These are phyloP conservation scores for Magallana angulata DNA, from an alignment of 1,140 invertebrate species.

Conservation along the genomic window DNA sequence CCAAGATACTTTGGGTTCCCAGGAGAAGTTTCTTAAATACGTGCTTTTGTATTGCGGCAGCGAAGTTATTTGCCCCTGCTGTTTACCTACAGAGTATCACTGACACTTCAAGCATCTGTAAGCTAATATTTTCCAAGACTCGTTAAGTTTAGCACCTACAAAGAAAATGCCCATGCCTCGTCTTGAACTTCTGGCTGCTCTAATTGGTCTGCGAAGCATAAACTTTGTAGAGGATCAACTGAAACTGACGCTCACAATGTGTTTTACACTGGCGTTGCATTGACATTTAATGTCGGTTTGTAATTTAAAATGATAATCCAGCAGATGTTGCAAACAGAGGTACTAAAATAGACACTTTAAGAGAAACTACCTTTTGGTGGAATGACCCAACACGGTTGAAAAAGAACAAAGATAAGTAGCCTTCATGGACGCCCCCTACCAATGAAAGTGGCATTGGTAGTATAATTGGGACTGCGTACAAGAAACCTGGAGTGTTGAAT, in stretches of 20 bases:
- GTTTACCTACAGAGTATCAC: slow-evolving; percentile 23
- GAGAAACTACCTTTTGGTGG: slow-evolving; percentile 41
- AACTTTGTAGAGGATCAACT: slow-evolving; percentile 22
- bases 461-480: no score
- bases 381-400: slow-evolving; percentile 37
- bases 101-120: not conserved
- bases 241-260: slow-evolving; percentile 36
- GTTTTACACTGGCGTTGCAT: slow-evolving; percentile 32
- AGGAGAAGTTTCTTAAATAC: not conserved
- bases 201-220: slow-evolving; percentile 33
- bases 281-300: slow-evolving; percentile 32
- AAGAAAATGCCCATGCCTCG: slow-evolving; percentile 35
- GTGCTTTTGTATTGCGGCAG: slow-evolving; percentile 42
- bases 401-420: slow-evolving; percentile 17
- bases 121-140: slow-evolving; percentile 47
- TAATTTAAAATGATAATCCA: slow-evolving; percentile 47
- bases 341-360: not conserved
- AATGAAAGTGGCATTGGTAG: no score
- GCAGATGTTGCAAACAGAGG: slow-evolving; percentile 48
- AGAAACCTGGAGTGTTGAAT: no score
- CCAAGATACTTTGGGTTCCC: not conserved
- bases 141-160: slow-evolving; percentile 31
- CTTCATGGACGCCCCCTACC: no score
- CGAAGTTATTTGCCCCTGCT: slow-evolving; percentile 26
- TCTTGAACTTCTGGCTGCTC: slow-evolving; percentile 41